Conservation (phyloP, 2,888 invertebrate species). For the Syritta pipiens region DNA sequence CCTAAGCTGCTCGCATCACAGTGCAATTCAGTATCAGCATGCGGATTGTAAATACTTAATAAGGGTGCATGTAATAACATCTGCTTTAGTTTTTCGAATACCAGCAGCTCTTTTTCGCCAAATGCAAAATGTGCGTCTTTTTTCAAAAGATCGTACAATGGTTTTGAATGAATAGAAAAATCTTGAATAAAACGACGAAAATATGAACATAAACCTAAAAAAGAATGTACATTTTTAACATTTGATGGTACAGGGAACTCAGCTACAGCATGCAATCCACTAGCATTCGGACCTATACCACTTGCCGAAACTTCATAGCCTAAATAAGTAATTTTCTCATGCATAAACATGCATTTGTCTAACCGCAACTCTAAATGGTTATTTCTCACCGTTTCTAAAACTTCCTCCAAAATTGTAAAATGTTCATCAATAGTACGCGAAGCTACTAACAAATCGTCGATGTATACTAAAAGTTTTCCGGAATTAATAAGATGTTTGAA, state of each 20-base stretch:
- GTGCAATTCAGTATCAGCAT: no score
- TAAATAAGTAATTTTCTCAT: conserved; percentile 14
- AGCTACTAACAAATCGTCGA: neutral
- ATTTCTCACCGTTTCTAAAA: conserved; percentile 52
- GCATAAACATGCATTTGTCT: conserved; percentile 67
- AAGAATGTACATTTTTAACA: conserved; percentile 46
- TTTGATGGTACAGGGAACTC: conserved; percentile 15
- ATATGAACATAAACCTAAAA: conserved; percentile 39
- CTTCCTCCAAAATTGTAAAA: neutral
- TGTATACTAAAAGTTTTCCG: neutral
- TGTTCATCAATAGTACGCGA: conserved; percentile 14
- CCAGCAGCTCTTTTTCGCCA: neutral
- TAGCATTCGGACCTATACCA: conserved; percentile 2
- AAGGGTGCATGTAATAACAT: conserved; percentile 41
- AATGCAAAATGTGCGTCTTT: neutral
- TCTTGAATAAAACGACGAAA: conserved; percentile 71
- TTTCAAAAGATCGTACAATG: neutral
- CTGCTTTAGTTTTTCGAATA: neutral
- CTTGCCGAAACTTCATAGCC: neutral
- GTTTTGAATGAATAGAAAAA: conserved; percentile 4
- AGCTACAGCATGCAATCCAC: neutral
- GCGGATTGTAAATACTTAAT: conserved; percentile 71
- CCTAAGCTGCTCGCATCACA: no score
- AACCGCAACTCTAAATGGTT: conserved; percentile 43
- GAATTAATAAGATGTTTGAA: neutral